Conservation (phyloP, 2,113 vertebrate genomes). For the Paradisaea rubra region DNA sequence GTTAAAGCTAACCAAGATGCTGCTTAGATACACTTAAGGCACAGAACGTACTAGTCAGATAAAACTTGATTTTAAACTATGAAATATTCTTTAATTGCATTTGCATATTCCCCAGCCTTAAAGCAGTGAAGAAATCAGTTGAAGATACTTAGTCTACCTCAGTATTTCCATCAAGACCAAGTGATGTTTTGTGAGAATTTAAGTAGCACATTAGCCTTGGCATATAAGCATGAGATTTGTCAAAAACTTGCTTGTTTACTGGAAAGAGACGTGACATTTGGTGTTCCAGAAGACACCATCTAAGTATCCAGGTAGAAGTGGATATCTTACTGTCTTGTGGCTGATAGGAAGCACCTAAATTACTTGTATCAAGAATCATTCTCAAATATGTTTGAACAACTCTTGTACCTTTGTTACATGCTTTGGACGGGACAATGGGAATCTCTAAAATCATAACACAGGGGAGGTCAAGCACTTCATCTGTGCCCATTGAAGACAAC, state of each 20-base stretch:
- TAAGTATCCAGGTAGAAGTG: not conserved
- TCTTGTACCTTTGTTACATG: constrained; percentile 39
- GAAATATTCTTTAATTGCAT: not conserved
- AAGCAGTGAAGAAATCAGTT: not conserved
- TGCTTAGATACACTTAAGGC: not conserved
- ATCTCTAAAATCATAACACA: constrained; percentile 36
- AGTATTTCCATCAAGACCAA: not conserved
- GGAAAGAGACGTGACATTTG: not conserved
- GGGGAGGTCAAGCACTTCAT: constrained; percentile 18
- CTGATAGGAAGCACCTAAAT: not conserved
- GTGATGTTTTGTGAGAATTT: not conserved
- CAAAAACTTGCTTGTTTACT: not conserved
- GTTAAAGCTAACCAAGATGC: not conserved
- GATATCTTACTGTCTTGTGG: not conserved
- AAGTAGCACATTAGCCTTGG: not conserved
- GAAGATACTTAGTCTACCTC: not conserved
- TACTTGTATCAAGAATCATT: not conserved
- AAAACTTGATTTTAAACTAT: not conserved
- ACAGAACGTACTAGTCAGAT: not conserved
- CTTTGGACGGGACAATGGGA: constrained; percentile 12
- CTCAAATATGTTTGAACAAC: constrained; percentile 26
- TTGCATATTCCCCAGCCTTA: not conserved
- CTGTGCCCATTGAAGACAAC: constrained; percentile 36
- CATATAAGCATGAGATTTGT: not conserved
- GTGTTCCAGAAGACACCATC: not conserved